phyloP scores from a whole-genome alignment of 2,113 vertebrate genomes.

The Channa argus region DNA sequence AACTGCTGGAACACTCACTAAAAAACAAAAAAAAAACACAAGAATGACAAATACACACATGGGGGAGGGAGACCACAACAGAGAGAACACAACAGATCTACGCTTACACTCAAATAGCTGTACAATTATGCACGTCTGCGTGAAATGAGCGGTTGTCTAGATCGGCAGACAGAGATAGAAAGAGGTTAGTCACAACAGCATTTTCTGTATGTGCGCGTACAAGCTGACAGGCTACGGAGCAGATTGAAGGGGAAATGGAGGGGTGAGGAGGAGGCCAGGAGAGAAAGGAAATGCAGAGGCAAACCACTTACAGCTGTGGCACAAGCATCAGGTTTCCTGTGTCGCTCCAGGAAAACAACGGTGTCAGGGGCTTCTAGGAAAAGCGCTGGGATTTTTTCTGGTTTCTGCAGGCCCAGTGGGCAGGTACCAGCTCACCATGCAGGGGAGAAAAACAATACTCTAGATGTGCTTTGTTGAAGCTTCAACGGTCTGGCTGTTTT shows the following conservation, averaged over 20 bases:
- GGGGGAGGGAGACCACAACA: conserved; percentile 59
- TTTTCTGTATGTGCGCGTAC: conserved; percentile 13
- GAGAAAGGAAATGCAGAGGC: conserved; percentile 63
- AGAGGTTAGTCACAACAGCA: conserved; percentile 61
- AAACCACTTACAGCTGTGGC: conserved; percentile 77
- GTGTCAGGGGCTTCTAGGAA: conserved; percentile 71
- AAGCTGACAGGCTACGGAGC: conserved; percentile 41
- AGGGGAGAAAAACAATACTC: not conserved
- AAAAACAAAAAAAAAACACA: conserved; percentile 34
- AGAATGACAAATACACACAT: conserved; percentile 62
- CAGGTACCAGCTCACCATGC: conserved; percentile 25
- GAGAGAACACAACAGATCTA: conserved; percentile 61
- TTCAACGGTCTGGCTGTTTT: conserved; percentile 36
- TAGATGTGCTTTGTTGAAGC: not conserved
- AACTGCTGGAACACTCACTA: conserved; percentile 5
- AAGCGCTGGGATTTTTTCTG: conserved; percentile 40
- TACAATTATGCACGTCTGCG: conserved; percentile 75
- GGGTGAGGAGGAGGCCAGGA: conserved; percentile 61
- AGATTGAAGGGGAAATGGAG: conserved; percentile 34
- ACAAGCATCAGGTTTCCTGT: conserved; percentile 69
- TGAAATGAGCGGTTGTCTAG: conserved; percentile 76
- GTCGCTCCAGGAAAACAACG: conserved; percentile 71
- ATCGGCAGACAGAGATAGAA: conserved; percentile 72
- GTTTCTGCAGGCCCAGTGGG: not conserved
- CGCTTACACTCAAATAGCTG: conserved; percentile 69